Base-by-base conservation (phyloP, 2,113 vertebrate species). In the Salminus brasiliensis region DNA sequence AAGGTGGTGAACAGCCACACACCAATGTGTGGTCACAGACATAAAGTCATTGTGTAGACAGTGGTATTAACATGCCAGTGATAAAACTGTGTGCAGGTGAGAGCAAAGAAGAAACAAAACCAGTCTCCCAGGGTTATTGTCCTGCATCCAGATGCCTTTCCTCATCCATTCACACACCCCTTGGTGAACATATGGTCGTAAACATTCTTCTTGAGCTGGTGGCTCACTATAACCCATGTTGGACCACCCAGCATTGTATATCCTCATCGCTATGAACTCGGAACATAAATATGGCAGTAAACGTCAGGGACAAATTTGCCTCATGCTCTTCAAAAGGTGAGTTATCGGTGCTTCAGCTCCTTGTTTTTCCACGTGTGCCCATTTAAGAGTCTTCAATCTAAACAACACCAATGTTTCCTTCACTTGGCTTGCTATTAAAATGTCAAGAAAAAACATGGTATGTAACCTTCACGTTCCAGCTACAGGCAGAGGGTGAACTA, bases 211-310 rank as follows among this genome's bases (percentile, higher is more conserved):
- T 66, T 60, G 29, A 53, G 65, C 43, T 57, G 74, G 45, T 43
- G 34, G 67, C 68, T 34, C 57, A 29, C 23, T 81, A 39, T 63
- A 79, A 70, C 68, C 66, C 60, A 41, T 60, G 43, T 30, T 55
- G 72, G 82, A 86, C 85, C 82, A 86, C 82, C 85, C 85, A 80
- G 82, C 63, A 80, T 60, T 80, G 82, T 80, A 80, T 82, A 86
- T 72, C 47, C 69, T 62, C 73, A 83, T 63, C 23, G 21, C 76
- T 65, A 62, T 66, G 29, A 79, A 52, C 73, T 79, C 65, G 41
- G 81, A 30, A 60, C 81, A 74, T 70, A 83, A 83, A 83, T 79
- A 74, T 18, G 34, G 71, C 43, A 74, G 65, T 39, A 27, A 23
- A 78, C 49, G 5, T 62, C 43, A 78, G 75, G 41, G 74, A 74